Evolutionary conservation across 2,888 invertebrate genomes (phyloP).

Genomic region (Suillia variegata): DNA sequence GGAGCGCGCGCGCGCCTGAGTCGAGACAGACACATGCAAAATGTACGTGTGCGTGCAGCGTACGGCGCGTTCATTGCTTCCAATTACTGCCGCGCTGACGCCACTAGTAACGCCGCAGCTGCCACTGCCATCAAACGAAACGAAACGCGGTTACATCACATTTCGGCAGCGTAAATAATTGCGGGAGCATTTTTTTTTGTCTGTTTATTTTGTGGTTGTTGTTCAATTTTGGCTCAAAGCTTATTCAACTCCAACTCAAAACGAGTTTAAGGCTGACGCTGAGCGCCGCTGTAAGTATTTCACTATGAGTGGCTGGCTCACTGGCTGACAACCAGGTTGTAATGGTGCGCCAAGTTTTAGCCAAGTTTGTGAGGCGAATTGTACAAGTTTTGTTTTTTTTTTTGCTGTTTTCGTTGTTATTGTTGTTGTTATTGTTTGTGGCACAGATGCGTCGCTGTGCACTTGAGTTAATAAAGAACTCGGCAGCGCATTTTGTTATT

Average conservation of each 20-base stretch:
- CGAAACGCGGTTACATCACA: conserved; percentile 5
- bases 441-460: background rate
- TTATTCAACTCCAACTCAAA: background rate
- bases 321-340: no score
- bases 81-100: background rate
- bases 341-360: background rate
- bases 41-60: no score
- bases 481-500: background rate
- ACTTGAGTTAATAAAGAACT: no score
- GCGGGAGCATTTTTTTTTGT: background rate
- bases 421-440: conserved; percentile 3
- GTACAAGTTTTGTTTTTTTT: background rate
- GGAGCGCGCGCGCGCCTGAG: background rate
- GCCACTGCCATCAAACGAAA: no score
- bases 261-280: background rate
- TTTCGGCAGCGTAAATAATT: background rate
- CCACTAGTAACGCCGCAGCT: no score
- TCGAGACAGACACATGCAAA: no score
- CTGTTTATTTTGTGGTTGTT: no score
- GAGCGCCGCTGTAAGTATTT: no score
- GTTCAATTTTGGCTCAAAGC: background rate
- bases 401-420: background rate
- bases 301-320: no score
- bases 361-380: background rate
- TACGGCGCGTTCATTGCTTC: no score